phyloP scores from a whole-genome alignment of 2,888 invertebrate genomes.

The Melangyna quadrimaculata region DNA sequence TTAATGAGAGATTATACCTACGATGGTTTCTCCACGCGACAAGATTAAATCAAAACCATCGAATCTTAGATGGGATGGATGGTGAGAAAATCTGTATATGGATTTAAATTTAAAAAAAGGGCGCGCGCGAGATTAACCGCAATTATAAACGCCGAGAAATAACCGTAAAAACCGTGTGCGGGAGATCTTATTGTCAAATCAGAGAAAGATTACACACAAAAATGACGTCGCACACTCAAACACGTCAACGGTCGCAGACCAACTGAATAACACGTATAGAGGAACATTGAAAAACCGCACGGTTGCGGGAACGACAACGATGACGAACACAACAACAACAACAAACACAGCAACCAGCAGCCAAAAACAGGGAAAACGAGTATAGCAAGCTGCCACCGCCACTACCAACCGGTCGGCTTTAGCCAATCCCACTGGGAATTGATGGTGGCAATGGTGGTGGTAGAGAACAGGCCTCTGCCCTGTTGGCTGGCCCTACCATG shows the following conservation, averaged over 20 bases:
- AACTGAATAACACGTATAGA: constrained; percentile 77
- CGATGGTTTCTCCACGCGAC: constrained; percentile 21
- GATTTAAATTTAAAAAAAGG: constrained; percentile 29
- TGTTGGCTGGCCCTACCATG: constrained; percentile 55
- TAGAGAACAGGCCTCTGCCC: constrained; percentile 49
- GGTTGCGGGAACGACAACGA: constrained; percentile 68
- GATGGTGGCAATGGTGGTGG: constrained; percentile 68
- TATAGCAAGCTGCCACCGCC: constrained; percentile 62
- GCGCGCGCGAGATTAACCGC: constrained; percentile 71
- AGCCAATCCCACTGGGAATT: constrained; percentile 71
- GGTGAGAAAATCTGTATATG: neutral
- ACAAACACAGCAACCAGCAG: constrained; percentile 25
- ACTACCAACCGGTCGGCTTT: constrained; percentile 65
- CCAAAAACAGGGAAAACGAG: constrained; percentile 67
- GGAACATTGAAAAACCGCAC: constrained; percentile 65
- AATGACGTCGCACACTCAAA: constrained; percentile 74
- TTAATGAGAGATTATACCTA: neutral
- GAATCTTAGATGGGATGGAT: constrained; percentile 28
- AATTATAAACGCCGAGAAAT: constrained; percentile 55
- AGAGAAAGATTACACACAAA: constrained; percentile 56
- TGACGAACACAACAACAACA: constrained; percentile 47
- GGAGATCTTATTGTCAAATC: constrained; percentile 43
- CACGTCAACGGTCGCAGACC: constrained; percentile 81
- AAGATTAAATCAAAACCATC: constrained; percentile 38
- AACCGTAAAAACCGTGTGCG: constrained; percentile 57